Base-by-base conservation (phyloP, 2,113 vertebrate genomes). In the Hippocampus guttulatus region DNA sequence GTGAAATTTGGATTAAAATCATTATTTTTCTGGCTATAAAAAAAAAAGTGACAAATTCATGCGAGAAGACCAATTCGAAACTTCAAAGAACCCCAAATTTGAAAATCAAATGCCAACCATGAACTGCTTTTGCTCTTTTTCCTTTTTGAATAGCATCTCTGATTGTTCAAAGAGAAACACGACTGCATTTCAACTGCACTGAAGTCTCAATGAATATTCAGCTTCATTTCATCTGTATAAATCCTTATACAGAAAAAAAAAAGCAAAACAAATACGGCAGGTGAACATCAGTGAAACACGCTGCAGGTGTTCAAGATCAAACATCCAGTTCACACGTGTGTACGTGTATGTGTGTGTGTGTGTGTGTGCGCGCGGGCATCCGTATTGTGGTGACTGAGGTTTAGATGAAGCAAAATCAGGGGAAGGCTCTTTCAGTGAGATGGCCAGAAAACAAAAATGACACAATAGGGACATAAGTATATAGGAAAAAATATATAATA, bases 361-460 rank as follows among this genome's bases (percentile, higher is more conserved):
- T 78, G 73, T 66, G 2, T 18, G 40, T 25, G 38, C 1, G 40
- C 43, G 11, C 9, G 38, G 43, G 38, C 14, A 38, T 41, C 18
- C 14, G 38, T 63, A 18, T 64, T 3, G 33, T 64, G 41, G 41
- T 23, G 15, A 65, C 38, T 6, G 25, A 66, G 68, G 33, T 60
- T 57, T 58, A 72, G 8, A 68, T 54, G 33, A 21, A 68, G 67
- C 18, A 75, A 73, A 70, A 62, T 38, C 68, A 72, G 38, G 65
- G 6, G 16, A 68, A 70, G 70, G 47, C 67, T 76, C 68, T 77
- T 68, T 68, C 54, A 55, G 85, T 82, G 76, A 85, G 78, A 71
- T 74, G 67, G 66, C 69, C 70, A 71, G 77, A 76, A 84, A 86
- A 90, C 82, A 85, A 33, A 33, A 33, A 76, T 64, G n/a, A 70